Conservation (phyloP, 1,140 invertebrate genomes). For the Metaphire vulgaris region DNA sequence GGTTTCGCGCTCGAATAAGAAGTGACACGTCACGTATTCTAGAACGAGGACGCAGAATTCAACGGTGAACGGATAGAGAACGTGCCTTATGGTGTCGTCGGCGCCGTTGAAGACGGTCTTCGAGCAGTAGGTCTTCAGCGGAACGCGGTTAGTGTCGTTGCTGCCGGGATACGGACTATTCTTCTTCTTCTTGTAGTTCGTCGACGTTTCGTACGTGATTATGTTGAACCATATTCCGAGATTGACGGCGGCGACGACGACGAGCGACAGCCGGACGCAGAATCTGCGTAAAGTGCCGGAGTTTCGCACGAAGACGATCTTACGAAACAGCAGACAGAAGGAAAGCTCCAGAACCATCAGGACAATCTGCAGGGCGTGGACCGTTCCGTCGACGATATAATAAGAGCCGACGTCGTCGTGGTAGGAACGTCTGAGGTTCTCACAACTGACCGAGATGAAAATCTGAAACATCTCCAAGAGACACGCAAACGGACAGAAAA, state of each 20-base stretch:
- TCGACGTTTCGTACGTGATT: background rate
- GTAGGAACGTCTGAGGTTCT: background rate
- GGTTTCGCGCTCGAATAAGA: background rate
- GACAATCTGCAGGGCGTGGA: background rate
- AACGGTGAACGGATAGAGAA: background rate
- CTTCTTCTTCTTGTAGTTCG: too few species aligned
- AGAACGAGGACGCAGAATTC: background rate
- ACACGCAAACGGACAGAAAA: background rate
- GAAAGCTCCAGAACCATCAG: background rate
- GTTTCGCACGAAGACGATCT: background rate
- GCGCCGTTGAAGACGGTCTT: background rate
- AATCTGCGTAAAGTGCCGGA: background rate
- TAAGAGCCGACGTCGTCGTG: too few species aligned
- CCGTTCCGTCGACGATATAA: background rate
- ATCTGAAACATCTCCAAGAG: background rate
- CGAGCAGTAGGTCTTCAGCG: background rate
- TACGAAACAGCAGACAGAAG: background rate
- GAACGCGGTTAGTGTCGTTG: background rate
- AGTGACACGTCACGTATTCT: background rate
- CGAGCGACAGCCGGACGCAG: background rate
- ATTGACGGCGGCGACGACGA: background rate
- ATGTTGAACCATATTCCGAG: background rate
- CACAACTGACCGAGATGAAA: background rate
- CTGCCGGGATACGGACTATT: too few species aligned
- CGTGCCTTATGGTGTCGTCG: background rate